Base-by-base conservation (phyloP, 37 sponge, comb jelly and placozoan species). In the Petrosia ficiformis region DNA sequence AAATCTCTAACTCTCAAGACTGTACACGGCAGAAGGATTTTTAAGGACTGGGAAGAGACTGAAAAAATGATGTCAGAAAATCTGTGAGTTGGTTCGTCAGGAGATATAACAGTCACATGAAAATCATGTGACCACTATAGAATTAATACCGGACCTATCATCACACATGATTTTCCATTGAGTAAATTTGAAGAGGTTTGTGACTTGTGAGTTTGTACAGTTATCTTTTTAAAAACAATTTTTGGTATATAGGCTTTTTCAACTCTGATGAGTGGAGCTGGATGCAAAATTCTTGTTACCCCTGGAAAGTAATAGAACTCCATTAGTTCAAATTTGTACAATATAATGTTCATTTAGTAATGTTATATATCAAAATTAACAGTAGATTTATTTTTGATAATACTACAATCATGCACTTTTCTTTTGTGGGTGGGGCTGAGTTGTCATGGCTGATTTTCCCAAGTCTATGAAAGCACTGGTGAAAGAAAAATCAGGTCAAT, bases 21-120 rank as follows among this genome's bases (percentile, higher is more conserved):
- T 2, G 83, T 95, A 24, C 92, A 95, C 67, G 95, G 95, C 1
- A 48, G 95, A 41, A 95, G 91, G 86, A 91, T 95, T 38, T 95
- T 95, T 34, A 82, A 88, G 74, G 82, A 92, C 29, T 95, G 95
- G 95, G 77, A 78, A 39, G 71, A 95, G 59, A 74, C 86, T 6
- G 95, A 95, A 60, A 77, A 44, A 39, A 59, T 93, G 33, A 44
- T 88, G 28, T 32, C 39, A 21, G 60, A 77, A 28, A 78, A 85
- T n/a, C 29, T 28, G 93, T 92, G 59, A 76, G 84, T 61, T 26
- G 54, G 10, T 10, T 48, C 10, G 10, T 48, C 54, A 48, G 54
- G 10, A 19, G 14, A 16, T 16, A 10, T 48, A 48, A 19, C 16
- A 48, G 54, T 16, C 16, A 16, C 16, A 16, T 48, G 54, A 10